A percentile compares a stretch with the other conserved stretches of the same genome.
These are phyloP conservation scores for Cygnus atratus DNA, from an alignment of 2,113 vertebrate genomes.

Conservation along the genomic window DNA sequence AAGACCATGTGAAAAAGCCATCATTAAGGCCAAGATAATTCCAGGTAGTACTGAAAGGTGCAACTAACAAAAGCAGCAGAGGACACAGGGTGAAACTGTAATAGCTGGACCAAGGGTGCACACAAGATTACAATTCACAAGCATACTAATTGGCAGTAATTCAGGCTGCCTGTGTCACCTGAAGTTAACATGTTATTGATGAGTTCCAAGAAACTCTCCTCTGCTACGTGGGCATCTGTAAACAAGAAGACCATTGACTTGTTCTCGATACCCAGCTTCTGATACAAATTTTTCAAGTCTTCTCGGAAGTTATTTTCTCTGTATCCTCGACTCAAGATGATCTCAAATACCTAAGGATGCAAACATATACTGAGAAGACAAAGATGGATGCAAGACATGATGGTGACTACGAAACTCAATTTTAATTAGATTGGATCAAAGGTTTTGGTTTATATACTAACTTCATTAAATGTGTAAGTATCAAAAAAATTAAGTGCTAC, in stretches of 20 bases:
- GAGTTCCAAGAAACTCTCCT: conserved; percentile 96
- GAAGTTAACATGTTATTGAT: conserved; percentile 98
- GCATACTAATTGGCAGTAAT: background rate
- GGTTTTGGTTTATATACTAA: background rate
- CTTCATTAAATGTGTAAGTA: background rate
- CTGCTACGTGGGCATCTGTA: conserved; percentile 89
- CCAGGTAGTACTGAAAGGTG: background rate
- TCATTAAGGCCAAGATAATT: background rate
- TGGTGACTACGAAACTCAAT: background rate
- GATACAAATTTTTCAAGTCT: conserved; percentile 89
- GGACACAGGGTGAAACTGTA: background rate
- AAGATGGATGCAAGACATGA: background rate
- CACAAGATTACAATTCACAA: background rate
- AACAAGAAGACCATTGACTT: conserved; percentile 90
- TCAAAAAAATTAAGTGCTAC: background rate
- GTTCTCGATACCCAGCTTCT: conserved; percentile 89
- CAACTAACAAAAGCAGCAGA: background rate
- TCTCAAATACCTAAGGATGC: conserved; percentile 88
- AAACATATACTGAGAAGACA: background rate
- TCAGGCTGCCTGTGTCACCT: conserved; percentile 73
- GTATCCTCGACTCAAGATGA: conserved; percentile 89
- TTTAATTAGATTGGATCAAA: background rate
- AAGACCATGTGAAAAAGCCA: background rate
- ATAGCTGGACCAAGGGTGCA: background rate
- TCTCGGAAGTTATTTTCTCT: conserved; percentile 87